Conservation (phyloP, 2,113 vertebrate genomes). For the Bucco capensis region DNA sequence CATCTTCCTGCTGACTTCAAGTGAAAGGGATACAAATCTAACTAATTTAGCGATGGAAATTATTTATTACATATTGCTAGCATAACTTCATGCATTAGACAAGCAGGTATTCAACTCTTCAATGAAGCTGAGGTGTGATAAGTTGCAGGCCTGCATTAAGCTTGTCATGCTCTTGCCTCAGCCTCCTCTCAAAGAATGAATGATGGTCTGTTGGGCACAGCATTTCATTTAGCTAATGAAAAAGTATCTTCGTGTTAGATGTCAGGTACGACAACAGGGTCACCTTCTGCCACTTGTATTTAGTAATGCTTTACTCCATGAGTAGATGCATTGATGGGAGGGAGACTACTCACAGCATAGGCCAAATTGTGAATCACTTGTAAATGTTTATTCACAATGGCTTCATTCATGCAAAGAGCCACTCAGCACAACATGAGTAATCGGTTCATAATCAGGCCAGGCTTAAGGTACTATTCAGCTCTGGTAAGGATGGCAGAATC, state of each 20-base stretch:
- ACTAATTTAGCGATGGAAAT: background rate
- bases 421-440: constrained; percentile 41
- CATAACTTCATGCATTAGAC: background rate
- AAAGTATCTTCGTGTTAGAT: constrained; percentile 57
- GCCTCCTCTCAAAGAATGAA: constrained; percentile 28
- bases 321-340: constrained; percentile 28
- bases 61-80: background rate
- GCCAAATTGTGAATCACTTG: constrained; percentile 58
- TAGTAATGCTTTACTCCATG: constrained; percentile 42
- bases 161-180: constrained; percentile 57
- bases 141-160: constrained; percentile 57
- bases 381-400: constrained; percentile 59
- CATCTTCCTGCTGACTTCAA: background rate
- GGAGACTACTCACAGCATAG: constrained; percentile 10
- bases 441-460: constrained; percentile 38
- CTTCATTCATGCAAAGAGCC: constrained; percentile 26
- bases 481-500: constrained; percentile 27
- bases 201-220: constrained; percentile 19
- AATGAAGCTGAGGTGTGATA: constrained; percentile 58
- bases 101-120: constrained; percentile 49
- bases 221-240: constrained; percentile 30
- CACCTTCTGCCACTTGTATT: constrained; percentile 59
- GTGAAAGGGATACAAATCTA: background rate
- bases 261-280: constrained; percentile 61
- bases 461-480: constrained; percentile 34